phyloP scores from a whole-genome alignment of 2,797 vertebrate species.

The Scolopax bukidnonensis region DNA sequence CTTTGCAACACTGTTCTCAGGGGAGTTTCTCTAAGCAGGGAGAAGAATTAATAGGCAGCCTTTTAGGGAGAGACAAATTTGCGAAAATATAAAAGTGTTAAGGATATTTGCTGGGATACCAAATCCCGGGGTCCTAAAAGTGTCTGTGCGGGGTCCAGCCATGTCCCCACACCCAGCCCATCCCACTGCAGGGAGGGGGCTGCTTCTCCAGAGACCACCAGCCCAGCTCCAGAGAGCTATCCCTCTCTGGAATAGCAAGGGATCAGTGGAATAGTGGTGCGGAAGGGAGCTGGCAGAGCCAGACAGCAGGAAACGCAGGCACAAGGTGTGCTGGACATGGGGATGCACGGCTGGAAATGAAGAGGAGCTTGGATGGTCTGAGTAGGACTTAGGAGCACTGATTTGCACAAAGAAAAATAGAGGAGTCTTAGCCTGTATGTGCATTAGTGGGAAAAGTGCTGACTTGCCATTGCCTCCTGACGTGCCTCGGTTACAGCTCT shows the following conservation, averaged over 20 bases:
- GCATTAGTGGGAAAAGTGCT: neutral
- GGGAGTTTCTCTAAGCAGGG: constrained; percentile 15
- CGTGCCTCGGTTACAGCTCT: neutral
- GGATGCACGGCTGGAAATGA: neutral
- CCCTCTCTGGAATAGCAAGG: neutral
- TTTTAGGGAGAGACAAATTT: neutral
- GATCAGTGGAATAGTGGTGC: neutral
- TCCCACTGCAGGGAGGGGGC: neutral
- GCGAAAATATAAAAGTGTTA: neutral
- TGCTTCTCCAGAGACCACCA: accelerated
- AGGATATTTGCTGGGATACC: constrained; percentile 4
- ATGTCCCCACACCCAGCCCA: neutral
- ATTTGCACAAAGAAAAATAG: neutral
- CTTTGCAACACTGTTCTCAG: neutral
- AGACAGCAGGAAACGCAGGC: neutral
- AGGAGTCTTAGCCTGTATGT: neutral
- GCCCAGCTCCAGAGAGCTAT: neutral
- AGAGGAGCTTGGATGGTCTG: neutral
- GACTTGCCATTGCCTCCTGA: neutral
- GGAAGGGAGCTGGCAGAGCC: neutral
- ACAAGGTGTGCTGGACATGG: neutral
- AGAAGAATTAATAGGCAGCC: constrained; percentile 40
- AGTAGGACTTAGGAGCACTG: neutral
- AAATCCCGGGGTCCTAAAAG: neutral
- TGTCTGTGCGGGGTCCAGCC: neutral